Conservation (phyloP, 1,140 invertebrate species). For the Odontomachus brunneus region DNA sequence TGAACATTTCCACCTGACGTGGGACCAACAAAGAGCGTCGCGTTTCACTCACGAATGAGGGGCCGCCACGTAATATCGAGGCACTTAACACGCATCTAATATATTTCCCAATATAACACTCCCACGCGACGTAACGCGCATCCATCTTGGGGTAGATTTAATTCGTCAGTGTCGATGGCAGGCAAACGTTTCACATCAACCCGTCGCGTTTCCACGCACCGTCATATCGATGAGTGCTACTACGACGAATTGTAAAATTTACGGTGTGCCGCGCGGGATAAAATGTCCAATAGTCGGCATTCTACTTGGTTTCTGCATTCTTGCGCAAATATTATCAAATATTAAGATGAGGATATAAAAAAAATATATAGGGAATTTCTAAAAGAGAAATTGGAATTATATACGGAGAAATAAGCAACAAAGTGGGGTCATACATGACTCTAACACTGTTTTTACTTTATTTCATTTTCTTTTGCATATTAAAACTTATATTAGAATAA, state of each 20-base stretch:
- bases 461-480: no score
- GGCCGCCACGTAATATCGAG: conserved; percentile 33
- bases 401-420: no score
- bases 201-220: conserved; percentile 24
- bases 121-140: conserved; percentile 41
- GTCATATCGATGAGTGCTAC: conserved; percentile 18
- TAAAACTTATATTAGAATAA: no score
- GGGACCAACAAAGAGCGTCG: conserved; percentile 49
- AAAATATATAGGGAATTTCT: no score
- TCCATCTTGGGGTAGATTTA: conserved; percentile 65
- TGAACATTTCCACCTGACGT: conserved; percentile 80
- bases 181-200: conserved; percentile 78
- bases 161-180: conserved; percentile 81
- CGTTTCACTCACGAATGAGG: conserved; percentile 1
- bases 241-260: conserved; percentile 58
- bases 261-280: no score
- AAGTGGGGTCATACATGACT: no score
- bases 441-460: no score
- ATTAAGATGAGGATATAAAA: no score
- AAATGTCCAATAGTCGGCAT: no score
- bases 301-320: no score
- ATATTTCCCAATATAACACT: conserved; percentile 65
- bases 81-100: conserved; percentile 67
- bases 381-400: no score
- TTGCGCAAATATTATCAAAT: no score